A percentile compares a stretch with the other conserved stretches of the same genome.
phyloP scores from a whole-genome alignment of 2,797 vertebrate species.

The Acanthornis magna region DNA sequence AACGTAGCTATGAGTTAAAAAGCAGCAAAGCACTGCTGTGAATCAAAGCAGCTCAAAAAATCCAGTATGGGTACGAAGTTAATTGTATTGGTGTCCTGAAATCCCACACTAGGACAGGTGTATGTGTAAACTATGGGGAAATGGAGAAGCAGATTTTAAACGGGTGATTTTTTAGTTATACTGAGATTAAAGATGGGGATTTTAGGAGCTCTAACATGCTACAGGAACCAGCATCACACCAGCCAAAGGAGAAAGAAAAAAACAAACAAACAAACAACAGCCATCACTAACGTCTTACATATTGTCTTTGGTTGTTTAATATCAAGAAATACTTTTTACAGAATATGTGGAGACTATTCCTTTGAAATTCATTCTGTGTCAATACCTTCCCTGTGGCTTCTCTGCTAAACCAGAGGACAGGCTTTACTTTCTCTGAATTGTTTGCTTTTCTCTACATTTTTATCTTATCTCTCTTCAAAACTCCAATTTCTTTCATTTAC shows the following conservation, averaged over 20 bases:
- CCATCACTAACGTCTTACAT: constrained; percentile 27
- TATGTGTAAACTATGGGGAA: neutral
- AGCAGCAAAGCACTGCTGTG: neutral
- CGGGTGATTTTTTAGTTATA: neutral
- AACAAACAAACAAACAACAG: constrained; percentile 11
- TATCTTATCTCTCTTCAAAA: neutral
- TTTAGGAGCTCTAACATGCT: neutral
- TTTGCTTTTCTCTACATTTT: neutral
- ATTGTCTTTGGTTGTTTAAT: constrained; percentile 68
- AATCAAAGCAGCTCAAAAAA: neutral
- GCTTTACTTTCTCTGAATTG: neutral
- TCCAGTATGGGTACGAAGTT: neutral
- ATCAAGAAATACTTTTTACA: constrained; percentile 64
- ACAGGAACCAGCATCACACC: neutral
- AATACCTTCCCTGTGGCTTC: neutral
- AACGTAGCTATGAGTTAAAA: neutral
- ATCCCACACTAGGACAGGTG: neutral
- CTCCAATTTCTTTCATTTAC: neutral
- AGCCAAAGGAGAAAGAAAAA: neutral
- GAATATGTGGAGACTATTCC: constrained; percentile 31
- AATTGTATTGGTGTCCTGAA: neutral
- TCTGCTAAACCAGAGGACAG: neutral
- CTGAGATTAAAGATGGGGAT: neutral
- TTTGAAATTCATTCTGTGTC: neutral
- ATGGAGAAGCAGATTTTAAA: neutral